Evolutionary conservation across 92 coral and sea anemone species (phyloP), one percentile per base, ranked within the genome.

Genomic region (Meandrina meandrites): DNA sequence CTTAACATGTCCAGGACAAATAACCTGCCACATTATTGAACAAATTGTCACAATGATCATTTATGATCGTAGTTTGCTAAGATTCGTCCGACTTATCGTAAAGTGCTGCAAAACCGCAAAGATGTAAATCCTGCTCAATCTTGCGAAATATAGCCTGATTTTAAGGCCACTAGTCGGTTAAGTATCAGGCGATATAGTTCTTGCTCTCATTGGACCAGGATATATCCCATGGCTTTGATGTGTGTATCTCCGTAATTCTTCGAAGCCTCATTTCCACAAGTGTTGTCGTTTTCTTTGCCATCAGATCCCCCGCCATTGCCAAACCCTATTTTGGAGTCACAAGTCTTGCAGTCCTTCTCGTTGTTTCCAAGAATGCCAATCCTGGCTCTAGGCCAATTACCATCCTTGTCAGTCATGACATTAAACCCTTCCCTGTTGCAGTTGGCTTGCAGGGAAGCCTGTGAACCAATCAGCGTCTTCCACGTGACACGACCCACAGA

Each of bases 391-490:
- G 54, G 54, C 54, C 54, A 64, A 24, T 64, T 11, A 24, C 11
- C 8, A 9, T 0, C 30, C 0, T 0, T 2, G 4, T 22, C 12
- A n/a, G 28, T 10, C 0, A 64, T 32, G 13, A 22, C 71, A 24
- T 64, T 64, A 14, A 64, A 64, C 71, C 71, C 71, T 64, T 64
- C 71, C 22, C 31, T 64, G 31, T 64, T 64, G 71, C 71, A 64
- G 12, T 69, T 69, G 37, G 37, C 10, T 19, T 69, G 75, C 40
- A 69, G 40, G 19, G 17, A 31, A 35, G 40, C 75, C 36, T 35
- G 75, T 15, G 75, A 69, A 35, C 75, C 75, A 69, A 69, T 69
- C 40, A 69, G 75, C 40, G 21, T 30, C 75, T 31, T 69, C 75
- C 75, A 69, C 18, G 75, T 28, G 22, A 31, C 37, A 31, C 40